Evolutionary conservation across 2,113 vertebrate species (phyloP), one percentile per base, ranked within the genome.

Genomic region (Rallus limicola): DNA sequence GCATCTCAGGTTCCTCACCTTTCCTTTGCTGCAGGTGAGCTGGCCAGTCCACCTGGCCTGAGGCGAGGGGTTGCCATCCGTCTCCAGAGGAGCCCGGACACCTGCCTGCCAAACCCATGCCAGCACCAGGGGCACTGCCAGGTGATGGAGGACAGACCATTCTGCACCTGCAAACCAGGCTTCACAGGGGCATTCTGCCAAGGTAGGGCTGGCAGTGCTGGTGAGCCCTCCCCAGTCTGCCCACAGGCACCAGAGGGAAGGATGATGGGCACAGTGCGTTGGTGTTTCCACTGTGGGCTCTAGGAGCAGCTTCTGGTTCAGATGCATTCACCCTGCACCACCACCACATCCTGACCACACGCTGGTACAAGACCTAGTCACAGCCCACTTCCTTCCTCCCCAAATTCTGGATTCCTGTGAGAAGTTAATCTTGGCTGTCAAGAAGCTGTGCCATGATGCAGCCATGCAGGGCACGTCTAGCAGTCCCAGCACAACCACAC

Each of bases 81-180:
- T 46, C 70, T 48, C 59, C 55, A 36, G 72, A 96, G 94, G 60
- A 96, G 53, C 60, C 50, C 5, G 1, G 74, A 59, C 0, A 0
- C 68, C 68, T 97, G 97, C 60, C 34, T 94, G 55, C 91, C 96
- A 46, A 97, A 93, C 63, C 97, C 60, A 0, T 97, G 97, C 86
- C 88, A 85, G 68, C 89, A 96, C 68, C 93, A 96, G 26, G 97
- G 95, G 1, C 11, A 31, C 20, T 97, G 97, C 85, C 91, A 55
- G 48, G 24, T 65, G 29, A 8, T 62, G 4, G 70, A 58, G 20
- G 53, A 82, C 38, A 53, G 46, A 55, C 23, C 90, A 21, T 25
- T 60, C 8, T 97, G 97, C 82, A 92, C 40, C 60, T 97, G 97
- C 81, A 96, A 93, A 68, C 85, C 95, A 0, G 97, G 97, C 34